Evolutionary conservation across 2,797 vertebrate species (phyloP), one percentile per base, ranked within the genome.

Genomic region (Bufotes viridis): DNA sequence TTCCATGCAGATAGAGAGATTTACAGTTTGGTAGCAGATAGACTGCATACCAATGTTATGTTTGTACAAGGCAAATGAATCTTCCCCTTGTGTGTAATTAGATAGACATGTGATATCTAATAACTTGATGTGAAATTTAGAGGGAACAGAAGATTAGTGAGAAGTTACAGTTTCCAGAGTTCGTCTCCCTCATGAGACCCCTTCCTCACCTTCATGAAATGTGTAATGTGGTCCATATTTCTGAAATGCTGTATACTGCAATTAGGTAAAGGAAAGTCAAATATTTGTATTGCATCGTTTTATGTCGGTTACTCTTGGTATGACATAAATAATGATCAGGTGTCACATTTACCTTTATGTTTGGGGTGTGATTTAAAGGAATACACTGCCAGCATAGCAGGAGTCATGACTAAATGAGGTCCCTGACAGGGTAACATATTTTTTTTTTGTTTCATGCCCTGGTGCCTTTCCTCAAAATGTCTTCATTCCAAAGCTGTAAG

Each of bases 31-130:
- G 14, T 49, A 72, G 26, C n/a, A 58, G 29, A 29, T 29, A 87
- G 79, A 82, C 79, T 74, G 80, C 29, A 65, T 88, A 58, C 80
- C 63, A 67, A 82, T 87, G 82, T 29, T 70, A 78, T 86, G 63
- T 83, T 85, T 87, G 72, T 69, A 85, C 91, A 91, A 91, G 90
- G 89, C 93, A 92, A 90, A 93, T 94, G 91, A 93, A 95, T 94
- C 86, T 91, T 90, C 90, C 91, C 90, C 89, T 93, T 95, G 93
- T 93, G 92, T 91, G 90, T 93, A 70, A 84, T 92, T 82, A 92
- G 90, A 90, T 86, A 87, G 63, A 93, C 87, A 90, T 93, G 94
- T 82, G 93, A 91, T 94, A 94, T 95, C 88, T 96, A 8, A 88
- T 90, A 85, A 20, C 75, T 20, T 58, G n/a, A 82, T 91, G 94